A percentile compares a stretch with the other conserved stretches of the same genome.
These are phyloP conservation scores for Chloroceryle aenea DNA, from an alignment of 2,113 vertebrate species.

Conservation along the genomic window DNA sequence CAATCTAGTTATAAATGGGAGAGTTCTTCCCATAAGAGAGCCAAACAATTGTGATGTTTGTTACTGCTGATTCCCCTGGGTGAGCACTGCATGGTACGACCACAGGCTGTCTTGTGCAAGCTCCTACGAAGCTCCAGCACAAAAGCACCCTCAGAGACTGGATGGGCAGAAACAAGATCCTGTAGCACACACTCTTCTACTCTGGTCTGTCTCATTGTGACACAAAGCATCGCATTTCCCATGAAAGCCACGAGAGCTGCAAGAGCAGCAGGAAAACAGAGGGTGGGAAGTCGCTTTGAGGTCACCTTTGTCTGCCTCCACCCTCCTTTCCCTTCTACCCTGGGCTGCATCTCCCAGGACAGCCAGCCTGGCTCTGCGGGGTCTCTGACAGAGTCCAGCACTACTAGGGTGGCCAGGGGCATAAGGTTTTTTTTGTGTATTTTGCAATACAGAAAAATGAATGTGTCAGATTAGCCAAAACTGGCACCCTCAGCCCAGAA, in stretches of 20 bases:
- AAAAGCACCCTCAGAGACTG: background rate
- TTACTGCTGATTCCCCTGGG: background rate
- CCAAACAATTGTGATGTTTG: background rate
- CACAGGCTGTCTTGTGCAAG: background rate
- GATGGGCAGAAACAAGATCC: background rate
- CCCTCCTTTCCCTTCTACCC: background rate
- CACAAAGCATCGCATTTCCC: background rate
- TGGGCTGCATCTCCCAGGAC: background rate
- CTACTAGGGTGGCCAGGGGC: background rate
- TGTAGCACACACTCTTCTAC: background rate
- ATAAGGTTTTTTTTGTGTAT: background rate
- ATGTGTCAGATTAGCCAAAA: conserved; percentile 50
- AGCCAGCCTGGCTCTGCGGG: background rate
- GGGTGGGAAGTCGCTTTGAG: fast-evolving
- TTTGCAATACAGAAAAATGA: conserved; percentile 20
- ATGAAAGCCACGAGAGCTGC: background rate
- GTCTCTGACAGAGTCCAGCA: background rate
- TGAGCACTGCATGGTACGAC: background rate
- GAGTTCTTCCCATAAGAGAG: background rate
- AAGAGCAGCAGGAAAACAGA: background rate
- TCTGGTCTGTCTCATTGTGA: background rate
- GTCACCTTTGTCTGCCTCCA: background rate
- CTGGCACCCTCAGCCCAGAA: conserved; percentile 33
- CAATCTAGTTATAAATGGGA: background rate
- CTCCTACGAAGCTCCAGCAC: background rate